Conservation (phyloP, 2,888 invertebrate species). For the Mesorhabditis belari region DNA sequence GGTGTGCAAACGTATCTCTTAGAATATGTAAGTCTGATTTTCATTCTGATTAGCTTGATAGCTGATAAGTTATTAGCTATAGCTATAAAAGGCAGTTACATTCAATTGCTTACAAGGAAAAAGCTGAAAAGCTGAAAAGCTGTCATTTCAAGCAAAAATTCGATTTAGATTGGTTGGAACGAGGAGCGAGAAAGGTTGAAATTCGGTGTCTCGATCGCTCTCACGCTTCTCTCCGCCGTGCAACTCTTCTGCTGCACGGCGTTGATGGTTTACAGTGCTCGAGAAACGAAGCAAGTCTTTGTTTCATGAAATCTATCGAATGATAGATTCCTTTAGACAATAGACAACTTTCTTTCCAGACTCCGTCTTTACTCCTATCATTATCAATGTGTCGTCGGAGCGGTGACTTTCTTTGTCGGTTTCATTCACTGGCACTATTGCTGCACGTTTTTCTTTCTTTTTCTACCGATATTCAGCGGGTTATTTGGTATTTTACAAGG, state of each 20-base stretch:
- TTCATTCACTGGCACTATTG: conserved; percentile 14
- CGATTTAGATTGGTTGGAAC: neutral
- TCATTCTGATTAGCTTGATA: conserved; percentile 9
- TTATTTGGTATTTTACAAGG: conserved; percentile 24
- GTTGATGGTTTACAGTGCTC: conserved; percentile 28
- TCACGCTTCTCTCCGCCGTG: conserved; percentile 21
- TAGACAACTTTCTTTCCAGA: conserved; percentile 14
- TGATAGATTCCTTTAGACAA: neutral
- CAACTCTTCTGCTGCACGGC: conserved; percentile 25
- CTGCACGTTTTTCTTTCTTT: conserved; percentile 33
- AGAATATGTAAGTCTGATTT: conserved; percentile 11
- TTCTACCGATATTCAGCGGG: conserved; percentile 24
- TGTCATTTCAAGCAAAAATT: neutral
- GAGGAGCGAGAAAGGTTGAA: conserved; percentile 11
- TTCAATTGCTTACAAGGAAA: neutral
- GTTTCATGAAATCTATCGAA: neutral
- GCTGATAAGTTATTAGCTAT: neutral
- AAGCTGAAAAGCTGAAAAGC: neutral
- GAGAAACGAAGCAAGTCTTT: conserved; percentile 38
- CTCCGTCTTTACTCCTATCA: conserved; percentile 32
- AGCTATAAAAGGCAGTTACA: conserved; percentile 7
- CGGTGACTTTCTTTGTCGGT: conserved; percentile 17
- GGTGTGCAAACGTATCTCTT: conserved; percentile 22
- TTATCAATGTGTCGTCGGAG: conserved; percentile 27
- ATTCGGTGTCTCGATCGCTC: conserved; percentile 21